Conservation (phyloP, 2,797 vertebrate species). For the Capromys pilorides region DNA sequence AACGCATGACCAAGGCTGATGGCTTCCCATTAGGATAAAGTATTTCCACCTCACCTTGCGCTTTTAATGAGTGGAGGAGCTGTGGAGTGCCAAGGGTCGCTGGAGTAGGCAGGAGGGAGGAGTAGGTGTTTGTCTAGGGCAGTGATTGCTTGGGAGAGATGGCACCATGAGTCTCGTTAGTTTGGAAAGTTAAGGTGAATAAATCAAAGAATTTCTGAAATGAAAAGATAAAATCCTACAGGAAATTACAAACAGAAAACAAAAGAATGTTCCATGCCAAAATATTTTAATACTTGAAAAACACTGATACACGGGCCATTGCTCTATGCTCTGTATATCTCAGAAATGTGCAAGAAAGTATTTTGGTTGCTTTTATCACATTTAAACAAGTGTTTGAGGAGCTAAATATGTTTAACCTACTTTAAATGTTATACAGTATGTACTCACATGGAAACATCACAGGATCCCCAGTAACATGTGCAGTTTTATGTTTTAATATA, state of each 20-base stretch:
- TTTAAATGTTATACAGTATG: not conserved
- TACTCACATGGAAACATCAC: not conserved
- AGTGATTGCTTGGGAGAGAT: too few species aligned
- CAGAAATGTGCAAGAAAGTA: not conserved
- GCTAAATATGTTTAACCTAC: not conserved
- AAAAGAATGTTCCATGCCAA: not conserved
- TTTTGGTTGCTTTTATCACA: not conserved
- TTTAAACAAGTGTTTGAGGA: not conserved
- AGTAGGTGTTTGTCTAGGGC: not conserved
- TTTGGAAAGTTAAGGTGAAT: not conserved
- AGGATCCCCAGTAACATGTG: not conserved
- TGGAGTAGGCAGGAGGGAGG: not conserved
- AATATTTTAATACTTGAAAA: not conserved
- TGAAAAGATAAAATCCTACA: not conserved
- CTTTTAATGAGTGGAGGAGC: not conserved
- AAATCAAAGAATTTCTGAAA: not conserved
- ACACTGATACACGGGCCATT: not conserved
- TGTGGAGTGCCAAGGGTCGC: not conserved
- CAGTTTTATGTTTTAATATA: not conserved
- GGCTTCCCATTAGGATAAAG: not conserved
- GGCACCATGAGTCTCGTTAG: not conserved
- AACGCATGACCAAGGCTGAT: too few species aligned
- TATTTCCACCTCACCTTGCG: not conserved
- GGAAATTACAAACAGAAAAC: not conserved
- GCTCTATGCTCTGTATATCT: not conserved